Conservation (phyloP, 2,888 invertebrate genomes). For the Phengaris arion region DNA sequence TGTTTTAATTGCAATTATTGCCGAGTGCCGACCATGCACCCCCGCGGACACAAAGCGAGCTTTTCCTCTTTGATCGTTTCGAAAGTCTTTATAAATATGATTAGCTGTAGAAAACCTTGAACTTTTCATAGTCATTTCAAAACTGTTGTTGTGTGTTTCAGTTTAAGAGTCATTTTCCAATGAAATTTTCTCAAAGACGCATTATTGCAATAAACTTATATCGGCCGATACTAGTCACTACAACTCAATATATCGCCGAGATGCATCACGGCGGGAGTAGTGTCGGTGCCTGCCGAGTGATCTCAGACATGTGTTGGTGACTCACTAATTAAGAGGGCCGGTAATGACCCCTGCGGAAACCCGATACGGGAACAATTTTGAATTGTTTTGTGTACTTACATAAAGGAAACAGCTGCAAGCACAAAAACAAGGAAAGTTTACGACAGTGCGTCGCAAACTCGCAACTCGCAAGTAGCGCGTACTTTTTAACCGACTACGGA, state of each 20-base stretch:
- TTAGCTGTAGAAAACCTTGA: no score
- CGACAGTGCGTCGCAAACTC: background rate
- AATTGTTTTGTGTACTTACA: background rate
- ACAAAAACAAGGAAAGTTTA: background rate
- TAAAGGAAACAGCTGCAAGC: background rate
- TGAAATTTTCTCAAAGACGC: no score
- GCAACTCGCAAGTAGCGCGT: background rate
- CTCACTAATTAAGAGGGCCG: slow-evolving; percentile 28
- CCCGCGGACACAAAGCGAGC: no score
- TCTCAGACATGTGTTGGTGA: slow-evolving; percentile 32
- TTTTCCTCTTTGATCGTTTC: no score
- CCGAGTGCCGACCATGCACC: no score
- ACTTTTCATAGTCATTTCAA: no score
- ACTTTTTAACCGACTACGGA: background rate
- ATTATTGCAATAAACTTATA: no score
- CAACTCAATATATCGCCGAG: slow-evolving; percentile 29
- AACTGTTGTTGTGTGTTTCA: no score
- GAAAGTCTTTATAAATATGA: no score
- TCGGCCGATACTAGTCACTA: no score
- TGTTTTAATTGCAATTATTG: no score
- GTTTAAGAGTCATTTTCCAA: no score
- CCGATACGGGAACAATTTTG: slow-evolving; percentile 20
- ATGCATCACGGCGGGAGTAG: slow-evolving; percentile 43
- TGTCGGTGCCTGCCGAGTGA: slow-evolving; percentile 41
- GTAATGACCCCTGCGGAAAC: slow-evolving; percentile 29